phyloP scores from a whole-genome alignment of 2,888 invertebrate genomes.

The Argyresthia goedartella region DNA sequence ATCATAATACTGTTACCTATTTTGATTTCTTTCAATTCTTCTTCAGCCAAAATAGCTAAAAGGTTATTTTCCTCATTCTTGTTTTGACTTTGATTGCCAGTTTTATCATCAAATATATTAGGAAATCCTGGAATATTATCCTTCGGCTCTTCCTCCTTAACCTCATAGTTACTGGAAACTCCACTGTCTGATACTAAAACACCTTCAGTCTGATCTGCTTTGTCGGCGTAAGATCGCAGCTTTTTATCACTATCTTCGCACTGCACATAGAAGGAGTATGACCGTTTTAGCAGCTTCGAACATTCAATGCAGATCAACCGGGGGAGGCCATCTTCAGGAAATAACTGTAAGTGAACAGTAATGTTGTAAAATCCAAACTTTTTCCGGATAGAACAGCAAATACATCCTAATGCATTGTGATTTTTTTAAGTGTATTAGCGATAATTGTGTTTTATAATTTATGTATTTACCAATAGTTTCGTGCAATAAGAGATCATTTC shows the following conservation, averaged over 20 bases:
- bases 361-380: not conserved
- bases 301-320: slow-evolving; percentile 53
- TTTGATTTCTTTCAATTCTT: not conserved
- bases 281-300: slow-evolving; percentile 38
- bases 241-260: slow-evolving; percentile 47
- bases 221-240: slow-evolving; percentile 22
- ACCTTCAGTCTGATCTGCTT: too few relatives aligned
- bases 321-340: slow-evolving; percentile 43
- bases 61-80: not conserved
- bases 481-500: slow-evolving; percentile 52
- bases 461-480: slow-evolving; percentile 38
- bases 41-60: not conserved
- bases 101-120: slow-evolving; percentile 6
- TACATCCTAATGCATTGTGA: too few relatives aligned
- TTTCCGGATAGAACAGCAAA: too few relatives aligned
- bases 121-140: too few relatives aligned
- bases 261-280: slow-evolving; percentile 42
- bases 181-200: too few relatives aligned
- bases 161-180: slow-evolving; percentile 10
- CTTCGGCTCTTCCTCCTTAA: slow-evolving; percentile 15
- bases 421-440: not conserved
- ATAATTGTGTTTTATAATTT: not conserved
- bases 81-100: slow-evolving; percentile 23
- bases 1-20: not conserved
- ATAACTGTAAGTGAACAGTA: slow-evolving; percentile 27